Percentiles rank a stretch among this genome's conserved stretches.
Evolutionary conservation across 2,113 vertebrate species (phyloP).

Genomic region (Pithys albifrons): DNA sequence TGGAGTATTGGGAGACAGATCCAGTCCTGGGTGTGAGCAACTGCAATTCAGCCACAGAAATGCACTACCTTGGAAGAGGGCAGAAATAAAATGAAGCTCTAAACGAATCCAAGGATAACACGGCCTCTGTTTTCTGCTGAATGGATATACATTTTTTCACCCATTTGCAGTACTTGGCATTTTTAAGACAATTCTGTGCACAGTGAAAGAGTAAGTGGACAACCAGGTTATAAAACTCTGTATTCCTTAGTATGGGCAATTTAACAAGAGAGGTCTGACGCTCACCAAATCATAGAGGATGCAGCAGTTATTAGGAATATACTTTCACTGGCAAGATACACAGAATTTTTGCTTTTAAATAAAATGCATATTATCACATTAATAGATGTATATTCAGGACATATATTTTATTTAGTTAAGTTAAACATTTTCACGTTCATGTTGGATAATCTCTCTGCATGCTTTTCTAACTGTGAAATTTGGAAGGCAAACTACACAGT

Average conservation of each 20-base stretch:
- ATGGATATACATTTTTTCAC: neutral
- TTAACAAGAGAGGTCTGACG: neutral
- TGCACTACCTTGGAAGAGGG: neutral
- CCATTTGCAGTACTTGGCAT: neutral
- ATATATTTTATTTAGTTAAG: neutral
- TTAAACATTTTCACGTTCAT: neutral
- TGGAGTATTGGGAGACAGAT: neutral
- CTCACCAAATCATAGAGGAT: neutral
- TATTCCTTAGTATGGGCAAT: neutral
- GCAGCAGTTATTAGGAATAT: neutral
- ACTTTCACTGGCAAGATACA: neutral
- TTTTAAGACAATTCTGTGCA: neutral
- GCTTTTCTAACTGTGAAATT: neutral
- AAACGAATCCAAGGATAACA: neutral
- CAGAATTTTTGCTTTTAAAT: neutral
- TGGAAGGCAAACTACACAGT: no score
- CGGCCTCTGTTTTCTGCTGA: neutral
- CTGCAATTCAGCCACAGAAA: neutral
- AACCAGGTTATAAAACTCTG: neutral
- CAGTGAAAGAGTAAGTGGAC: neutral
- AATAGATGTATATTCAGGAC: neutral
- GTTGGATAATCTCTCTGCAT: neutral
- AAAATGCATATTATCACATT: neutral
- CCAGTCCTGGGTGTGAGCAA: neutral
- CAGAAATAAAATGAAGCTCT: neutral